phyloP scores from a whole-genome alignment of 2,888 invertebrate genomes.

The Pollenia amentaria region DNA sequence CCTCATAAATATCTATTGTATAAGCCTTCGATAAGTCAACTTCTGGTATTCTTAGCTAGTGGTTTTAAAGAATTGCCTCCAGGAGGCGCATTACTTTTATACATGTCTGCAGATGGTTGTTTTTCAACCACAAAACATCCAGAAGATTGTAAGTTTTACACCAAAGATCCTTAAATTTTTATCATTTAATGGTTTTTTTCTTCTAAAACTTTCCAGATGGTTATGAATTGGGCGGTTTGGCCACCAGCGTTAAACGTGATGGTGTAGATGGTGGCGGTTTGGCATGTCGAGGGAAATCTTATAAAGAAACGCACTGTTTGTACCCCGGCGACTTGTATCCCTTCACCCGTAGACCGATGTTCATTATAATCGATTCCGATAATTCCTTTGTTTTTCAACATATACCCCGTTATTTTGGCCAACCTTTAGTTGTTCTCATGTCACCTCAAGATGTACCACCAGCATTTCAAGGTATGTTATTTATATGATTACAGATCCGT shows the following conservation, averaged over 20 bases:
- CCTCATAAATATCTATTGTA: slow-evolving; percentile 98
- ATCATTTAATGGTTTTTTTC: neutral
- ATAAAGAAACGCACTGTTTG: slow-evolving; percentile 91
- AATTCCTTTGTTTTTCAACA: slow-evolving; percentile 97
- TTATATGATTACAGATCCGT: neutral
- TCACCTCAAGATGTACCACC: slow-evolving; percentile 96
- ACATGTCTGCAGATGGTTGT: slow-evolving; percentile 96
- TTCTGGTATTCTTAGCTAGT: slow-evolving; percentile 95
- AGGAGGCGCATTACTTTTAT: slow-evolving; percentile 95
- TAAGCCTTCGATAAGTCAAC: slow-evolving; percentile 97
- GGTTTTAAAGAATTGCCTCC: slow-evolving; percentile 97
- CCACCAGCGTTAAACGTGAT: slow-evolving; percentile 94
- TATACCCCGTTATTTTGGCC: slow-evolving; percentile 96
- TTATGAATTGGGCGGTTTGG: slow-evolving; percentile 95
- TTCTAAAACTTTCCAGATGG: slow-evolving; percentile 87
- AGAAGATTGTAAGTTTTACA: slow-evolving; percentile 90
- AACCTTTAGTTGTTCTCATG: slow-evolving; percentile 96
- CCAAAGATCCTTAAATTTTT: neutral
- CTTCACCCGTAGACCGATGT: slow-evolving; percentile 95
- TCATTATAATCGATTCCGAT: slow-evolving; percentile 97
- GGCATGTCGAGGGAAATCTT: slow-evolving; percentile 84
- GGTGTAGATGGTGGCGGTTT: slow-evolving; percentile 84
- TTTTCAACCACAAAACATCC: slow-evolving; percentile 93
- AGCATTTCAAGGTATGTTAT: slow-evolving; percentile 90
- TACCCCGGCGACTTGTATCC: slow-evolving; percentile 97